A percentile compares a stretch with the other conserved stretches of the same genome.
Conservation (phyloP, 2,888 invertebrate genomes). For the Choreutis nemorana region DNA sequence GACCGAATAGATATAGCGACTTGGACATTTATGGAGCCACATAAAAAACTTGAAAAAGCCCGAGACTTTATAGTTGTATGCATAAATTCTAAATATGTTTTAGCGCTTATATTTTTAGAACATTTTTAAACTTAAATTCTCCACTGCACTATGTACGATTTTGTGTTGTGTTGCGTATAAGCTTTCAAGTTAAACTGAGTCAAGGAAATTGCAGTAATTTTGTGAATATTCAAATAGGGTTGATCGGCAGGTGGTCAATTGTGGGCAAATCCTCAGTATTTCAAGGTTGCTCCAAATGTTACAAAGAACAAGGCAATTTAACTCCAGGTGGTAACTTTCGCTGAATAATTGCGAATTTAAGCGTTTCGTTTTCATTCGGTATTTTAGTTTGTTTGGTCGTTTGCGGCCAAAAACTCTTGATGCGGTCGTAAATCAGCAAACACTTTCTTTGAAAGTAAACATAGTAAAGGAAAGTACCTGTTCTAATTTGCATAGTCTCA, state of each 20-base stretch:
- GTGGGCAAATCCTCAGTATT: conserved; percentile 18
- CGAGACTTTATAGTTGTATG: too few species aligned
- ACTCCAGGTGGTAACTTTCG: conserved; percentile 41
- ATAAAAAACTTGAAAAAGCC: too few species aligned
- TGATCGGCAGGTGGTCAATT: conserved; percentile 51
- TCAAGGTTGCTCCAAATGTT: conserved; percentile 11
- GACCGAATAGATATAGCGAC: too few species aligned
- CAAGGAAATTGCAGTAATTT: too few species aligned
- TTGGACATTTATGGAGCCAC: too few species aligned
- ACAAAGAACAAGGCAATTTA: conserved; percentile 9
- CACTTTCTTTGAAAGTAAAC: conserved; percentile 33
- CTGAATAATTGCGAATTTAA: conserved; percentile 37
- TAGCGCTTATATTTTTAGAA: too few species aligned
- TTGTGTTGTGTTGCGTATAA: too few species aligned
- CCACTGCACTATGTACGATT: too few species aligned
- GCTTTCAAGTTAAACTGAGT: too few species aligned
- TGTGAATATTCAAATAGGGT: conserved; percentile 52
- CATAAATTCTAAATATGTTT: too few species aligned
- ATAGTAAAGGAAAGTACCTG: conserved; percentile 41
- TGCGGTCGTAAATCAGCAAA: conserved; percentile 50
- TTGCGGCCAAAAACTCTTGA: conserved; percentile 32
- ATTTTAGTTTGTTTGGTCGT: conserved; percentile 32
- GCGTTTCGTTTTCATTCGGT: conserved; percentile 21
- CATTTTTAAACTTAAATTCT: too few species aligned
- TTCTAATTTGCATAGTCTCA: conserved; percentile 38